Evolutionary conservation across 2,888 invertebrate genomes (phyloP).

Genomic region (Chrysolina haemoptera): DNA sequence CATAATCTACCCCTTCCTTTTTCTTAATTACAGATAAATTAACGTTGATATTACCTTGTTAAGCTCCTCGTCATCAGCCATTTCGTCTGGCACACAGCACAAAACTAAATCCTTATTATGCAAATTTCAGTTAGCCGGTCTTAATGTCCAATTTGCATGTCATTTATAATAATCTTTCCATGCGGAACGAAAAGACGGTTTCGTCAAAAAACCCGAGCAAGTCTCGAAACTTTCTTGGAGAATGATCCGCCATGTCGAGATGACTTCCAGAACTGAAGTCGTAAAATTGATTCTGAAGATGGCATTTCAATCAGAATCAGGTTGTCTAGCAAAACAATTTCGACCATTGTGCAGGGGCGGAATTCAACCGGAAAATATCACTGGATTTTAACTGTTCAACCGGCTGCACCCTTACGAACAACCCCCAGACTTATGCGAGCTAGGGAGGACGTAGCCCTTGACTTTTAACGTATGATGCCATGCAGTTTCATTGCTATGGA

Average conservation of each 20-base stretch:
- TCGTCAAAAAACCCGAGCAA: neutral
- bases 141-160: conserved; percentile 36
- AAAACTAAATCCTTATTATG: conserved; percentile 35
- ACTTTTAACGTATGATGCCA: too few relatives aligned
- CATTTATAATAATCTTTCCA: neutral
- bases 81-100: conserved; percentile 46
- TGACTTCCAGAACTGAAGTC: conserved; percentile 15
- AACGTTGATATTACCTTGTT: conserved; percentile 57
- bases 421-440: too few relatives aligned
- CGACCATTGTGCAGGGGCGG: neutral
- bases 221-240: conserved; percentile 1
- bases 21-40: neutral
- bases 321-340: conserved; percentile 7
- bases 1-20: neutral
- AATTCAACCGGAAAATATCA: neutral
- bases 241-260: neutral
- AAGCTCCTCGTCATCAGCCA: conserved; percentile 64
- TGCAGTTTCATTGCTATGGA: too few relatives aligned
- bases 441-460: too few relatives aligned
- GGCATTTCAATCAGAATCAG: conserved; percentile 31
- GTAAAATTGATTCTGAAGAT: conserved; percentile 34
- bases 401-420: too few relatives aligned
- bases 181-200: neutral
- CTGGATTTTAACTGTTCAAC: neutral
- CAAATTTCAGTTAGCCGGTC: conserved; percentile 1